Base-by-base conservation (phyloP, 2,797 vertebrate species). In the Tadarida brasiliensis region DNA sequence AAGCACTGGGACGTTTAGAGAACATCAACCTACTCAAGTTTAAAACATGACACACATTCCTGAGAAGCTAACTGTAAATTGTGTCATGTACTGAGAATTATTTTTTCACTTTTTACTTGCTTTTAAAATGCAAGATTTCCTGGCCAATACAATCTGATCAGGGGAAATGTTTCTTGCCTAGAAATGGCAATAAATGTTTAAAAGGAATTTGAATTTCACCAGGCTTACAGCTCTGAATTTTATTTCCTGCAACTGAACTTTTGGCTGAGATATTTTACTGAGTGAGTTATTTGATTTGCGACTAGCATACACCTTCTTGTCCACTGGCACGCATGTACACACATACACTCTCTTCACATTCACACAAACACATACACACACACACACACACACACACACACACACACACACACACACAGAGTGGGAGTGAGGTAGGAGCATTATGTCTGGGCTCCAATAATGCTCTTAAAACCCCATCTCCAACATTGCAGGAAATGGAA, bases 21-120 rank as follows among this genome's bases (percentile, higher is more conserved):
- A 96, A 87, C 82, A 97, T 94, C 95, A 95, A 95, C 98, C 97
- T 96, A 98, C 97, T 98, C 97, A 95, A 95, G 88, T 96, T 95
- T 76, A 97, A 95, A 97, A 96, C 97, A 94, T 87, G 96, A 95
- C 92, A 97, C 96, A 91, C 88, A 94, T 94, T 97, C 96, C 86
- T 49, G 51, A 94, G 96, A 96, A 95, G 67, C 84, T 93, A 80
- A 77, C 92, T 97, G 83, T 73, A 98, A 97, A 97, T 94, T 96
- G 87, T 97, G 87, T 97, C 97, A 93, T 85, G 88, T 91, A 89
- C 73, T n/a, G 84, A 97, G 93, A 94, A 97, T 95, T 97, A 63
- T 96, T 65, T 87, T 84, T 89, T 95, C 90, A 96, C 93, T 70
- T 90, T 56, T 97, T 89, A 84, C 95, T 98, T 95, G 96, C 94